phyloP scores from a whole-genome alignment of 2,888 invertebrate species.

The Drosophila aldrichi region DNA sequence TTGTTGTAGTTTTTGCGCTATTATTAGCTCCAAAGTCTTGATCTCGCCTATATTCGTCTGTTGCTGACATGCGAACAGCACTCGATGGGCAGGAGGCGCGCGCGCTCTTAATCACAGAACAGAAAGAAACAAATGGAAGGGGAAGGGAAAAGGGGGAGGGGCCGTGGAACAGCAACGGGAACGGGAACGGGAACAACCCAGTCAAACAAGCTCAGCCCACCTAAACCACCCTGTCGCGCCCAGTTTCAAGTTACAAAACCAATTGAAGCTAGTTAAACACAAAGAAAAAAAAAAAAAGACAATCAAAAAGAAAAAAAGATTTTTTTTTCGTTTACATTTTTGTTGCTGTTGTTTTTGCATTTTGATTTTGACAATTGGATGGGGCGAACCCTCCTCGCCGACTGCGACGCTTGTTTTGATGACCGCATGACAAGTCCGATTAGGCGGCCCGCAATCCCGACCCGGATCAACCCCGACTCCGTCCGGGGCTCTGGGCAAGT shows the following conservation, averaged over 20 bases:
- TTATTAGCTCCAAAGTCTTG: not conserved
- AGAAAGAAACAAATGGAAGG: not conserved
- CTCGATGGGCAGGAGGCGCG: not conserved
- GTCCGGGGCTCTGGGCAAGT: slow-evolving; percentile 23
- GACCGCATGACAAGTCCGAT: slow-evolving; percentile 74
- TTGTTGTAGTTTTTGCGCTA: too few species aligned
- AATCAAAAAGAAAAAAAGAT: slow-evolving; percentile 15
- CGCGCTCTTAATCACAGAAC: not conserved
- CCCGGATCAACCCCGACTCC: not conserved
- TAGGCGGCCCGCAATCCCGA: slow-evolving; percentile 28
- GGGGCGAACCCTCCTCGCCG: slow-evolving; percentile 24
- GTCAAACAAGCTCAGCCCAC: not conserved
- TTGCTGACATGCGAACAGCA: slow-evolving; percentile 11
- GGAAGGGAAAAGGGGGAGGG: not conserved
- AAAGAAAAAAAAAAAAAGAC: not conserved
- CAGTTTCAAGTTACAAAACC: slow-evolving; percentile 66
- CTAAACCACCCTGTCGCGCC: not conserved
- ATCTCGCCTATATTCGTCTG: slow-evolving; percentile 14
- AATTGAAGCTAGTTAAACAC: slow-evolving; percentile 63
- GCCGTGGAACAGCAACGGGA: not conserved
- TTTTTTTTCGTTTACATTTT: slow-evolving; percentile 26
- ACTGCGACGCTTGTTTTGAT: slow-evolving; percentile 56
- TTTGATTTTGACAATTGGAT: slow-evolving; percentile 52
- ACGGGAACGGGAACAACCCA: not conserved
- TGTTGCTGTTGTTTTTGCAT: slow-evolving; percentile 16